Evolutionary conservation across 2,113 vertebrate species (phyloP).

Genomic region (Gallinago undulata): DNA sequence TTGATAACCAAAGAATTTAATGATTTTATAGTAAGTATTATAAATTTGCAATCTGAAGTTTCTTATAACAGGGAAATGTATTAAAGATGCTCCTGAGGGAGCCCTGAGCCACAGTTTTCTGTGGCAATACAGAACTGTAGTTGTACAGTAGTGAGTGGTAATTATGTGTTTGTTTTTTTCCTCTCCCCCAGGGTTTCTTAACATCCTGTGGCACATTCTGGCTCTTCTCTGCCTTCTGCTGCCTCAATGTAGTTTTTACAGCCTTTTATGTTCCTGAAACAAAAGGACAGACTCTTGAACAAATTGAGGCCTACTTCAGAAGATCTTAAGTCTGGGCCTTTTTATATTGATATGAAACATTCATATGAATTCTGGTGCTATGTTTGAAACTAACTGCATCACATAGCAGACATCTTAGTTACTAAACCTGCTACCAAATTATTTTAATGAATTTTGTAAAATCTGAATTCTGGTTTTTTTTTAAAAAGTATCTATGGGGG

Average conservation of each 20-base stretch:
- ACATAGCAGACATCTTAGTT: background rate
- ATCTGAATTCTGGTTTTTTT: background rate
- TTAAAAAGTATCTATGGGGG: background rate
- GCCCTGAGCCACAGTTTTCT: background rate
- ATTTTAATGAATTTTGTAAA: background rate
- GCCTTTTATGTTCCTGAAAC: slow-evolving; percentile 85
- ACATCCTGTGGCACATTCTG: slow-evolving; percentile 88
- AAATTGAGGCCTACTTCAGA: slow-evolving; percentile 86
- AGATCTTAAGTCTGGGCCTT: background rate
- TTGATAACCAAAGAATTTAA: slow-evolving; percentile 85
- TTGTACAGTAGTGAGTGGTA: background rate
- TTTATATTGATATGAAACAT: background rate
- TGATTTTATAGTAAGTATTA: slow-evolving; percentile 80
- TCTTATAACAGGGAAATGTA: background rate
- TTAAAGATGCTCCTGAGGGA: background rate
- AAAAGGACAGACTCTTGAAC: slow-evolving; percentile 90
- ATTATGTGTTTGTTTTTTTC: background rate
- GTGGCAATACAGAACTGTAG: background rate
- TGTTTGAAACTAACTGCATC: background rate
- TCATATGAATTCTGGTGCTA: background rate
- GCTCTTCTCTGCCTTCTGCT: slow-evolving; percentile 85
- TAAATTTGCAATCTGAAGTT: background rate
- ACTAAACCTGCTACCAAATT: background rate
- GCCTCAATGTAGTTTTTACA: slow-evolving; percentile 82
- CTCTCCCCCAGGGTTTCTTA: slow-evolving; percentile 71